phyloP scores from a whole-genome alignment of 2,888 invertebrate genomes.

The Diarsia dahlii region DNA sequence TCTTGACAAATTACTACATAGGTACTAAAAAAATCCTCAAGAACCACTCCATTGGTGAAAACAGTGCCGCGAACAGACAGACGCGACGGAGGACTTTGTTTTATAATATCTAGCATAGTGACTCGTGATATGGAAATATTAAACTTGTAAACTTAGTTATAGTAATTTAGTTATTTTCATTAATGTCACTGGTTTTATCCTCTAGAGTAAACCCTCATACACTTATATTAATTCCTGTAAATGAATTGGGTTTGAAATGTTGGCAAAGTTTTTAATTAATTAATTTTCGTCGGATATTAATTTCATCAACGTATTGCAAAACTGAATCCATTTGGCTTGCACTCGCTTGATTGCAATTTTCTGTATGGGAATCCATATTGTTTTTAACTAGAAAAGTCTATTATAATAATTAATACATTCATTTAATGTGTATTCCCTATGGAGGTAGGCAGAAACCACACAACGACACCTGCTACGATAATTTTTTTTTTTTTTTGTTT shows the following conservation, averaged over 20 bases:
- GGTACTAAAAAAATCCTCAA: too few species aligned
- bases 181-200: neutral
- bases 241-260: conserved; percentile 1
- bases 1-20: too few species aligned
- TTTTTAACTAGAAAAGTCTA: neutral
- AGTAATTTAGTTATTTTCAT: neutral
- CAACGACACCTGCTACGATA: too few species aligned
- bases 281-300: conserved; percentile 1
- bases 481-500: too few species aligned
- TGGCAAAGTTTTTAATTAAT: conserved; percentile 11
- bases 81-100: too few species aligned
- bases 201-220: neutral
- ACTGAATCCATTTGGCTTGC: conserved; percentile 10
- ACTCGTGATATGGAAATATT: neutral
- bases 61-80: too few species aligned
- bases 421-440: too few species aligned
- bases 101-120: too few species aligned
- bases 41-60: too few species aligned
- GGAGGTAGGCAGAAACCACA: too few species aligned
- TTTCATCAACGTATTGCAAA: conserved; percentile 13
- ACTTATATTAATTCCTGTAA: neutral
- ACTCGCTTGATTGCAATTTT: neutral
- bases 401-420: neutral
- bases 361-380: neutral
- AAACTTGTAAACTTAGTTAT: neutral